These are phyloP conservation scores for Ginglymostoma cirratum DNA, from an alignment of 2,113 vertebrate species.

Conservation along the genomic window DNA sequence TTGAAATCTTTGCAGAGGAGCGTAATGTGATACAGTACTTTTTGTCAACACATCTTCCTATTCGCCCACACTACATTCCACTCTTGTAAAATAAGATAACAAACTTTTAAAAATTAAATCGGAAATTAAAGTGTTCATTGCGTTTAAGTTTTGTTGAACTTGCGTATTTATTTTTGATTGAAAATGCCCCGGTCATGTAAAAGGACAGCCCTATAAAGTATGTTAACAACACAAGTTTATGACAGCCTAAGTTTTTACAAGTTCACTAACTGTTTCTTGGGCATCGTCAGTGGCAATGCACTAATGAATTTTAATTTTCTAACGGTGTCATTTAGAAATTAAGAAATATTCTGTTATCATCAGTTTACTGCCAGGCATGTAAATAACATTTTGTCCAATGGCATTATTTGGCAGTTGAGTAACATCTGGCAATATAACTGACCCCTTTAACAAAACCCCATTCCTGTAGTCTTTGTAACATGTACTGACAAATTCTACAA, in stretches of 20 bases:
- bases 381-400: not conserved
- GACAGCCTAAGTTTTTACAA: not conserved
- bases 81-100: not conserved
- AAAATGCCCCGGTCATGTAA: not conserved
- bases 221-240: not conserved
- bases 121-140: not conserved
- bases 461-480: not conserved
- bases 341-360: not conserved
- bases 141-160: not conserved
- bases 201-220: not conserved
- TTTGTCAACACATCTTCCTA: not conserved
- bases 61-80: not conserved
- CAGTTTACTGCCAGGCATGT: not conserved
- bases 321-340: not conserved
- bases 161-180: not conserved
- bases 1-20: not conserved
- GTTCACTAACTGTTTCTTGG: not conserved
- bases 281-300: not conserved
- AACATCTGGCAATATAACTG: not conserved
- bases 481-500: not conserved
- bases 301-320: not conserved
- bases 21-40: too few species aligned
- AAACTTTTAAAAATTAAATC: not conserved
- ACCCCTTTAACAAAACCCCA: not conserved
- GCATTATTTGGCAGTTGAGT: not conserved